Percentiles rank a stretch among this genome's conserved stretches.
Conservation (phyloP, 2,888 invertebrate genomes). For the Euplexia lucipara region DNA sequence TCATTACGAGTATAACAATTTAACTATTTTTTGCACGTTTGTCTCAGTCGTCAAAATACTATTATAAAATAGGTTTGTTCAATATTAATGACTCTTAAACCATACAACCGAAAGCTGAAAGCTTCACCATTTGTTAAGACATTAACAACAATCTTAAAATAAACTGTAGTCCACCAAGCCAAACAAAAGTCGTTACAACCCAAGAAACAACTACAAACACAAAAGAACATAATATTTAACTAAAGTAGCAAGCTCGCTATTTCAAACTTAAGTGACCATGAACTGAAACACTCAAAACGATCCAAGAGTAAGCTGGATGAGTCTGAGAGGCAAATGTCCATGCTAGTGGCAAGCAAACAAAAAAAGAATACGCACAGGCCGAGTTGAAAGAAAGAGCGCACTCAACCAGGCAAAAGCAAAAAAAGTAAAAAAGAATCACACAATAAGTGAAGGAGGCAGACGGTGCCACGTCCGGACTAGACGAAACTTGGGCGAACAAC, state of each 20-base stretch:
- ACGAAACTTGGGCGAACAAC: slow-evolving; percentile 75
- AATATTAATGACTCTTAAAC: background rate
- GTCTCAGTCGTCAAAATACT: background rate
- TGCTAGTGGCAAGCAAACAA: slow-evolving; percentile 80
- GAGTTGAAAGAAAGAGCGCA: slow-evolving; percentile 81
- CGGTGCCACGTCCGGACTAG: slow-evolving; percentile 79
- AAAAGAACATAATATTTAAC: slow-evolving; percentile 61
- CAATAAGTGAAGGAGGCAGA: slow-evolving; percentile 81
- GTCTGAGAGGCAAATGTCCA: slow-evolving; percentile 82
- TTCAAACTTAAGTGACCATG: slow-evolving; percentile 73
- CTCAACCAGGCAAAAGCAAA: slow-evolving; percentile 80
- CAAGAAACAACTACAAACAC: slow-evolving; percentile 39
- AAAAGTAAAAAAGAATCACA: slow-evolving; percentile 81
- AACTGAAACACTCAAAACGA: slow-evolving; percentile 70
- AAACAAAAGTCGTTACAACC: slow-evolving; percentile 40
- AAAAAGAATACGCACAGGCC: slow-evolving; percentile 78
- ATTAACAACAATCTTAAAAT: slow-evolving; percentile 13
- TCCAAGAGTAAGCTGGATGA: slow-evolving; percentile 72
- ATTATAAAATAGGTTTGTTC: background rate
- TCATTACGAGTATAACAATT: too few species aligned
- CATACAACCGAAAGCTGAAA: background rate
- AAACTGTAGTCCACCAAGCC: slow-evolving; percentile 23
- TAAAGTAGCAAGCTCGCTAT: slow-evolving; percentile 64
- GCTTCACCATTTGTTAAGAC: slow-evolving; percentile 3
- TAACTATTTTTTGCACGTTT: background rate